Base-by-base conservation (phyloP, 2,113 vertebrate genomes). In the Chaetops frenatus region DNA sequence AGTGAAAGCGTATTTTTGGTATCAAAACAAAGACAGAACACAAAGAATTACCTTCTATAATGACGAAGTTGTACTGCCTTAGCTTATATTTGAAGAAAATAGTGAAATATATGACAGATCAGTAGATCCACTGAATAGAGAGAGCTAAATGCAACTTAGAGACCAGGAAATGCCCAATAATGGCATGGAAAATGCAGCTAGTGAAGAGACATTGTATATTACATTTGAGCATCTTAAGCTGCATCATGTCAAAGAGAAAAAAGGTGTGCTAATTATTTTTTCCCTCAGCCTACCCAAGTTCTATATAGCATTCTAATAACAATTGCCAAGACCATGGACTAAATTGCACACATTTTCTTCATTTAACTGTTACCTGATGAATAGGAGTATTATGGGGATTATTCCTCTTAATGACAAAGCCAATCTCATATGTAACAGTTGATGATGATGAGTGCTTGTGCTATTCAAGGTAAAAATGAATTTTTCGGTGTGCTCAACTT, bases 391-490 rank as follows among this genome's bases (percentile, higher is more conserved):
- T 95, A 94, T 53, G 78, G 33, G 95, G 95, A 97, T 97, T 96
- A 96, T 86, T 74, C 66, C 70, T 92, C 92, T 90, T 97, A 96
- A 97, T 96, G 94, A 94, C 81, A 92, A 93, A 76, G 54, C 81
- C 98, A 96, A 98, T 97, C 95, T 98, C 96, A 96, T 94, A 15
- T 96, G 91, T 96, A 96, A 96, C 73, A 61, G 53, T 31, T 87
- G 90, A 79, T 80, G 79, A 88, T 95, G 96, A 94, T 96, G 89
- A 84, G 81, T 86, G 69, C 88, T 95, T 94, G 73, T 48, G 65
- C 92, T 98, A 95, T 95, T 94, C 81, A 88, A 97, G 51, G 80
- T 81, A 95, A 94, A 97, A 96, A 83, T 40, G 40, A 86, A 38
- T 84, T 89, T 94, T 86, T 82, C 28, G 71, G 10, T 85, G 61